Conservation (phyloP, 2,888 invertebrate genomes). For the Leptarthrus brevirostris region DNA sequence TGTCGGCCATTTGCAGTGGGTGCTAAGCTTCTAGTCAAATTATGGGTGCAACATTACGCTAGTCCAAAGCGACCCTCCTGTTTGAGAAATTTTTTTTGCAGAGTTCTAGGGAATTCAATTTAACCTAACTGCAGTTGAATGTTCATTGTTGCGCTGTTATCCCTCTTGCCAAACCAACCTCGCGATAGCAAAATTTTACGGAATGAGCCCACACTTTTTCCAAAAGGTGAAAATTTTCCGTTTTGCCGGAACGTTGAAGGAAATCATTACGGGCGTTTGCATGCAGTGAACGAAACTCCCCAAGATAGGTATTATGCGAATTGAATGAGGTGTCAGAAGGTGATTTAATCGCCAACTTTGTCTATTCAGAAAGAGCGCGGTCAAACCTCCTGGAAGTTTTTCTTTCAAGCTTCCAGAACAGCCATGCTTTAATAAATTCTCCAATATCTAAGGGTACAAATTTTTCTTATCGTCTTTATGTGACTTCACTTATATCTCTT, state of each 20-base stretch:
- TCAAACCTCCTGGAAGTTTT: background rate
- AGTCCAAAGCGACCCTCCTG: background rate
- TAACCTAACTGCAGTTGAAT: background rate
- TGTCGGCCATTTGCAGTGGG: background rate
- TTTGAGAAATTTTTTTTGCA: background rate
- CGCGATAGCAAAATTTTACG: background rate
- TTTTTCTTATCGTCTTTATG: slow-evolving; percentile 26
- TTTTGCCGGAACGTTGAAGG: slow-evolving; percentile 28
- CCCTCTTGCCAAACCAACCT: background rate
- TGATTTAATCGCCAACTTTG: slow-evolving; percentile 14
- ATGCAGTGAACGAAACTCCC: background rate
- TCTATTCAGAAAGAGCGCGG: background rate
- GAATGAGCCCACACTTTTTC: slow-evolving; percentile 3
- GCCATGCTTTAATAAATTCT: background rate
- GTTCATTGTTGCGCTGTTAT: background rate
- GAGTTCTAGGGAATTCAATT: background rate
- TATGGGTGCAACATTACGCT: slow-evolving; percentile 1
- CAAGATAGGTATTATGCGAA: slow-evolving; percentile 7
- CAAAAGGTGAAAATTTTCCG: slow-evolving; percentile 6
- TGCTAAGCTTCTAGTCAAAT: background rate
- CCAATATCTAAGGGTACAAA: slow-evolving; percentile 16
- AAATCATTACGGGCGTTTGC: slow-evolving; percentile 25
- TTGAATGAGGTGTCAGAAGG: background rate
- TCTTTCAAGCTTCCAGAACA: background rate
- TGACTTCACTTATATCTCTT: slow-evolving; percentile 28